Base-by-base conservation (phyloP, 92 coral and sea anemone genomes). In the Zoanthus solanderi region DNA sequence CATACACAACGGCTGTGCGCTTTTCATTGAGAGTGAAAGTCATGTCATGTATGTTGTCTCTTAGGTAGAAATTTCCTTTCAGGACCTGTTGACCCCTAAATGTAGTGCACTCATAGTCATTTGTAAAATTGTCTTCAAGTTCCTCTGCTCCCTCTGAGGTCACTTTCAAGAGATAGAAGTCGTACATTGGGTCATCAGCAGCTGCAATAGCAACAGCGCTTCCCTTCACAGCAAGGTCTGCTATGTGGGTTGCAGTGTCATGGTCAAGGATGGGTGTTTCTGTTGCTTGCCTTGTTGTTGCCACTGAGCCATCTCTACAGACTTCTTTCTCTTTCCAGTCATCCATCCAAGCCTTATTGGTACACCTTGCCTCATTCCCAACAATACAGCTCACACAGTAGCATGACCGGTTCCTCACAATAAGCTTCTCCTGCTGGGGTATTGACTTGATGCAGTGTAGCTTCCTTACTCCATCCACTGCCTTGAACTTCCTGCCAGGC, bases 161-260 rank as follows among this genome's bases (percentile, higher is more conserved):
- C 42, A 37, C 42, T 4, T 37, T 34, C 42, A 34, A 34, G 42
- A 34, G 42, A 34, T 34, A 34, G 42, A 91, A 91, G 50, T 88
- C 94, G 77, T 88, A 88, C 50, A 75, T 52, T 4, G 87, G 78
- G 57, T 88, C 90, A 0, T 67, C 92, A 11, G n/a, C 18, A 30
- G 94, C 92, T 4, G 94, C 94, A n/a, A 92, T 92, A 42, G 92
- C 92, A 34, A 88, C 91, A 9, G 86, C 83, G 29, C 91, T 87
- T 9, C 80, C 89, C 78, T 91, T 83, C 23, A 60, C 71, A 28
- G 88, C 93, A 15, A 90, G 91, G 54, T 74, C 91, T 18, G 91
- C 91, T 2, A 82, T 81, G 71, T 87, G 83, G 44, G 90, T 18
- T 6, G 84, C 78, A 16, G 90, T 80, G 69, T 90, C 93, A 31